Evolutionary conservation across 2,797 vertebrate genomes (phyloP), one percentile per base, ranked within the genome.

Genomic region (Microcaecilia unicolor): DNA sequence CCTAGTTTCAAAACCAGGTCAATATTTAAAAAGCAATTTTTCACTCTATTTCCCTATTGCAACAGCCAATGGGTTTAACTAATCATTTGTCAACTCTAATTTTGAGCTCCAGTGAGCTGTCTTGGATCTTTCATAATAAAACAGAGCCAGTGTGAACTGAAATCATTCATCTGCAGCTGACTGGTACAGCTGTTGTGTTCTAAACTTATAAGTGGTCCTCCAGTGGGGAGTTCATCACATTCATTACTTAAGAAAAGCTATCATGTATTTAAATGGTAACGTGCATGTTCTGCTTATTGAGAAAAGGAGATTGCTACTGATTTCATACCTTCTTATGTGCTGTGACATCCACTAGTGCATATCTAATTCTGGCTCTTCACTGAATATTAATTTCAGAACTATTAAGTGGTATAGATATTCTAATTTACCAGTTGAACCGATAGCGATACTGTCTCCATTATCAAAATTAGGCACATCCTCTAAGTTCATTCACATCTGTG

Each of bases 41-140:
- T 78, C 62, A 74, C 52, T 68, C 58, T 73, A 37, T 67, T 78
- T 75, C 58, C 33, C 36, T 38, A 49, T 51, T 38, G 29, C 44
- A 55, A 28, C 12, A 31, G 37, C 32, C 30, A 10, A 15, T 31
- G 18, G 34, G 26, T 60, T 58, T 45, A 63, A 48, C 49, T 25
- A 56, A 74, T 72, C 56, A 27, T 28, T 71, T 53, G 51, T 55
- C 41, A 52, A 54, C 51, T 73, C 47, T 63, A 76, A 78, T 78
- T 80, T 72, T 65, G 61, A 67, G 76, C 70, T 80, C 58, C 39
- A 8, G 25, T 79, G 76, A 73, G 44, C 70, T 70, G 68, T 32
- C 62, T 31, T 52, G 55, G 59, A 57, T 63, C 50, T 59, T 70
- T 67, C 61, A 61, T 70, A 72, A 61, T 4, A 25, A 28, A 41